Conservation (phyloP, 2,797 vertebrate species). For the Pseudochromis fuscus region DNA sequence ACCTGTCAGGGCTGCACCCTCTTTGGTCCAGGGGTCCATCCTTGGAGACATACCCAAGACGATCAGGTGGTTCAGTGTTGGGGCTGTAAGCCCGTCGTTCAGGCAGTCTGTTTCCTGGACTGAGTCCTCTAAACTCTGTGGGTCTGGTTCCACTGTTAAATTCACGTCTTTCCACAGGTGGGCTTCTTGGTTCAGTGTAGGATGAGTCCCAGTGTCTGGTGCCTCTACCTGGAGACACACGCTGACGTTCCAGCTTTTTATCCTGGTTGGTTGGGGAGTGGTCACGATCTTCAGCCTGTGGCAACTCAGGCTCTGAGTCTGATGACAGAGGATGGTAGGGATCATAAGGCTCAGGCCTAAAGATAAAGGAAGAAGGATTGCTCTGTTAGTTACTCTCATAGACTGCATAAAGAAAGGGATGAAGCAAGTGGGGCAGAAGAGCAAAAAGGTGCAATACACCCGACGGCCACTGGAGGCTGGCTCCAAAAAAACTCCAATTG, state of each 20-base stretch:
- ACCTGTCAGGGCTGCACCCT: slow-evolving; percentile 48
- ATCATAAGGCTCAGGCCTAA: slow-evolving; percentile 93
- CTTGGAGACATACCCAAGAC: slow-evolving; percentile 25
- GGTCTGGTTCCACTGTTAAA: slow-evolving; percentile 18
- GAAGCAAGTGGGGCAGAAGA: no score
- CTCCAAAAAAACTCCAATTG: no score
- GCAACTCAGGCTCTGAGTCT: slow-evolving; percentile 73
- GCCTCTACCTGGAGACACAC: slow-evolving; percentile 85
- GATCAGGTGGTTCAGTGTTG: slow-evolving; percentile 23
- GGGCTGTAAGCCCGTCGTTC: slow-evolving; percentile 21
- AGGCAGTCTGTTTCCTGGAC: slow-evolving; percentile 23
- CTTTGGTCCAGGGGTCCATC: slow-evolving; percentile 40
- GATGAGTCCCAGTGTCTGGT: slow-evolving; percentile 87
- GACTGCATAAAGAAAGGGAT: no score
- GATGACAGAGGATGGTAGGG: slow-evolving; percentile 90
- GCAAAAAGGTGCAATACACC: no score
- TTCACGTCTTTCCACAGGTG: neutral
- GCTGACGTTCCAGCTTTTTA: slow-evolving; percentile 45
- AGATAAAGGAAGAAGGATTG: slow-evolving; percentile 59
- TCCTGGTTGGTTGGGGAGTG: slow-evolving; percentile 1
- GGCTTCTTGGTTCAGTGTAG: slow-evolving; percentile 66
- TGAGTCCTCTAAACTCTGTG: slow-evolving; percentile 6
- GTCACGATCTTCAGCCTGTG: slow-evolving; percentile 77
- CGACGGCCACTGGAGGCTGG: no score
- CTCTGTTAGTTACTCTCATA: neutral